Conservation (phyloP, 2,113 vertebrate species). For the Sciurus niger region DNA sequence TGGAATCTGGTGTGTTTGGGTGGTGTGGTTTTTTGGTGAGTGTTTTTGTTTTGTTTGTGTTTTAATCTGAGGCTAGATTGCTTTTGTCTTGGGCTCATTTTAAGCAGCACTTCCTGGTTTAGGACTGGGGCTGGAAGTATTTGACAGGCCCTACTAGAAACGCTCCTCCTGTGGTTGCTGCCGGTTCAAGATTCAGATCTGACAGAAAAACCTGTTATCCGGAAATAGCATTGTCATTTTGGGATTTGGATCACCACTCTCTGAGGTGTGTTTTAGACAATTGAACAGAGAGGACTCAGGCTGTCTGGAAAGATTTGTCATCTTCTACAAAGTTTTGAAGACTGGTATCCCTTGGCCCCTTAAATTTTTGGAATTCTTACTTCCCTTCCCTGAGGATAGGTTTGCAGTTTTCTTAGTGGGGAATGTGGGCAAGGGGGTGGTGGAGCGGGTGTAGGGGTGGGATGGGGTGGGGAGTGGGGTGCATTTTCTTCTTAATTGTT, state of each 20-base stretch:
- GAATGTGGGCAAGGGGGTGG: not conserved
- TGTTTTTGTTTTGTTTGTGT: not conserved
- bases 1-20: not conserved
- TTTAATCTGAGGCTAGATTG: not conserved
- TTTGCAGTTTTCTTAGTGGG: not conserved
- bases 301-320: not conserved
- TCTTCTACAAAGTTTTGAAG: not conserved
- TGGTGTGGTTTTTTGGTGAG: too few relatives aligned
- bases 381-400: not conserved
- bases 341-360: not conserved
- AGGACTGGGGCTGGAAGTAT: constrained; percentile 8
- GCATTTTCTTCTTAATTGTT: constrained; percentile 20
- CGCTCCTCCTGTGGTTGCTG: not conserved
- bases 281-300: too few relatives aligned
- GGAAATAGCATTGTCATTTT: not conserved
- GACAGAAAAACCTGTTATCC: not conserved
- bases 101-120: constrained; percentile 76
- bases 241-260: not conserved
- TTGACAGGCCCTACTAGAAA: not conserved
- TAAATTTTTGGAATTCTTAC: constrained; percentile 8
- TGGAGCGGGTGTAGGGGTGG: not conserved
- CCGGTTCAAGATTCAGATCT: not conserved
- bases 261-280: not conserved
- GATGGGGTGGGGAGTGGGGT: not conserved
- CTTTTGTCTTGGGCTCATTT: constrained; percentile 60